Conservation (phyloP, 2,888 invertebrate species). For the Xestia c-nigrum region DNA sequence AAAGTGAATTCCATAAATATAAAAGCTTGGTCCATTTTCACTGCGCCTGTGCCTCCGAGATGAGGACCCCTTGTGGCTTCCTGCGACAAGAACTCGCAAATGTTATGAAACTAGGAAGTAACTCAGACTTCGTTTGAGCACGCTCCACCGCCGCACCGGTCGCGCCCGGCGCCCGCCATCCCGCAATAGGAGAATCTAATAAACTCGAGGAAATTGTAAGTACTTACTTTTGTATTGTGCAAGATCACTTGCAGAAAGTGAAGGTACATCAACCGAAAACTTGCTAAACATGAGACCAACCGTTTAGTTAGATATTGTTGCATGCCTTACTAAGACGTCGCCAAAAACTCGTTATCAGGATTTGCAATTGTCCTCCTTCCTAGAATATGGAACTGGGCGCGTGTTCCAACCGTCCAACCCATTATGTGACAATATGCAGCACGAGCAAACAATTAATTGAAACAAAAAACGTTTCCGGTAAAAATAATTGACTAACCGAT, state of each 20-base stretch:
- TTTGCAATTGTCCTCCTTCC: neutral
- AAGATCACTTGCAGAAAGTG: constrained; percentile 4
- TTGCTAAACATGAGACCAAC: neutral
- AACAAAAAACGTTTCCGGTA: constrained; percentile 8
- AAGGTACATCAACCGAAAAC: neutral
- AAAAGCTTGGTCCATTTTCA: constrained; percentile 14
- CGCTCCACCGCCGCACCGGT: neutral
- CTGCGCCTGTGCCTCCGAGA: neutral
- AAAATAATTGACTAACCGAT: constrained; percentile 23
- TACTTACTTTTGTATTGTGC: neutral
- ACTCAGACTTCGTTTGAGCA: neutral
- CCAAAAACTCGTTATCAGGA: neutral
- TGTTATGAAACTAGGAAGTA: constrained; percentile 1
- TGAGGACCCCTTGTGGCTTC: neutral
- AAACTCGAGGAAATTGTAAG: constrained; percentile 4
- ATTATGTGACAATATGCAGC: constrained; percentile 15
- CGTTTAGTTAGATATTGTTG: neutral
- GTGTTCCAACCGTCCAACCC: neutral
- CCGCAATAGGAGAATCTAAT: constrained; percentile 22
- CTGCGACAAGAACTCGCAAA: neutral
- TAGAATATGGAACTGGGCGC: neutral
- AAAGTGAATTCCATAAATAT: neutral
- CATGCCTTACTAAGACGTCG: neutral
- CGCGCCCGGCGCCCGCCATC: neutral
- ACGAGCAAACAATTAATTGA: constrained; percentile 14